phyloP scores from a whole-genome alignment of 2,113 vertebrate genomes.

The Hemibagrus wyckioides region DNA sequence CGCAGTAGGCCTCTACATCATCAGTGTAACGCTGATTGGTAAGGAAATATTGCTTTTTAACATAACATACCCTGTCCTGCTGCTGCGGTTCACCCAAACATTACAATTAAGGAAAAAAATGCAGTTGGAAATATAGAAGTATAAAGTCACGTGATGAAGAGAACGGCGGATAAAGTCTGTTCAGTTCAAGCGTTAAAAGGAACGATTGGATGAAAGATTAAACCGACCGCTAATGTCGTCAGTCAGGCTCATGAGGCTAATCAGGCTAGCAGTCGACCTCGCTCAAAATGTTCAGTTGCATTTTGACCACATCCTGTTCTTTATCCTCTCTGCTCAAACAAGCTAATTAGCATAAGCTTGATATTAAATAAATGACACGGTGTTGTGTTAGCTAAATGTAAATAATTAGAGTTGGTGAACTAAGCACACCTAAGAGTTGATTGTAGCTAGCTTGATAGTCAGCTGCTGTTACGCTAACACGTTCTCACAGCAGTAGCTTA shows the following conservation, averaged over 20 bases:
- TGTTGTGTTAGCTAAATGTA: background rate
- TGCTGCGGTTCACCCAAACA: constrained; percentile 33
- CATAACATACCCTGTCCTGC: constrained; percentile 55
- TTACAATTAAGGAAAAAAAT: constrained; percentile 40
- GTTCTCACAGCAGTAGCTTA: background rate
- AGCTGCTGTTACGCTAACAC: background rate
- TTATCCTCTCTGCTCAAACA: background rate
- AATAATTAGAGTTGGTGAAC: background rate
- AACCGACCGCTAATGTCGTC: background rate
- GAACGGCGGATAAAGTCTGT: background rate
- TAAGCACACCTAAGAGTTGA: background rate
- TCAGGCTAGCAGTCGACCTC: background rate
- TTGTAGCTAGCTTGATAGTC: background rate
- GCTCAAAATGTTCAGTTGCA: background rate
- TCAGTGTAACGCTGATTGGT: constrained; percentile 33
- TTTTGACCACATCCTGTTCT: background rate
- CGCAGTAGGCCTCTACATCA: constrained; percentile 34
- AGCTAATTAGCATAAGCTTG: background rate
- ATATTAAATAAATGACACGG: background rate
- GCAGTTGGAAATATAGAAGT: constrained; percentile 7
- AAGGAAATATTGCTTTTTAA: constrained; percentile 62
- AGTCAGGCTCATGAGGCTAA: no score
- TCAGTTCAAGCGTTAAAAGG: background rate
- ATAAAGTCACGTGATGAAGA: background rate
- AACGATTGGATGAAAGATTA: background rate